Evolutionary conservation across 2,888 invertebrate genomes (phyloP), one percentile per base, ranked within the genome.

Genomic region (Meloe dianella): DNA sequence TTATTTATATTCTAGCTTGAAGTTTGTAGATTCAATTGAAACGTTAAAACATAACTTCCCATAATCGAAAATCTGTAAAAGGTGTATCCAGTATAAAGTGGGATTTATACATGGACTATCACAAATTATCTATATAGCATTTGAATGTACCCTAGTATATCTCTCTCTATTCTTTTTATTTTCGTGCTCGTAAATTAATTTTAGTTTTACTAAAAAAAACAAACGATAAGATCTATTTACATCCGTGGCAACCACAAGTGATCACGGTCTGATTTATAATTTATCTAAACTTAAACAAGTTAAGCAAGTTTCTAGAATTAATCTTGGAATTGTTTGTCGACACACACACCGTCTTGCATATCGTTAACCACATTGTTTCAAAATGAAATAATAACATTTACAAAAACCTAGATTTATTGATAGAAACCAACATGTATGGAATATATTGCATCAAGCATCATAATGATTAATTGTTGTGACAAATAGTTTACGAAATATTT

Each of bases 231-330:
- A 69, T 71, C 68, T 68, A n/a, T n/a, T n/a, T n/a, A 69, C 71
- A 71, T 69, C 72, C 71, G 65, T 59, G 68, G 65, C 64, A 71
- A 71, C 71, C 72, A 65, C 68, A 71, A 72, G 67, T 69, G 68
- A 72, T 73, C 72, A 72, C 66, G 72, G 67, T 60, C 72, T 72
- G 69, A 73, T 72, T 72, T 71, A 72, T 73, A 73, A 73, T 73
- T 73, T 72, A 73, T 73, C 69, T 71, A 66, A 71, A 69, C 70
- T 71, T 68, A 71, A 71, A 71, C 71, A 71, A 71, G 67, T 71
- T 69, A 38, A 61, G 65, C 57, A 67, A 69, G 67, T 71, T 66
- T 54, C 67, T 63, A 41, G 65, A 63, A 70, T 70, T 71, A 71
- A 71, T 68, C 70, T 62, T 12, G 66, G 63, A 66, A 68, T 70